These are phyloP conservation scores for Psittacula derbiana DNA, from an alignment of 2,797 vertebrate species.

Conservation along the genomic window DNA sequence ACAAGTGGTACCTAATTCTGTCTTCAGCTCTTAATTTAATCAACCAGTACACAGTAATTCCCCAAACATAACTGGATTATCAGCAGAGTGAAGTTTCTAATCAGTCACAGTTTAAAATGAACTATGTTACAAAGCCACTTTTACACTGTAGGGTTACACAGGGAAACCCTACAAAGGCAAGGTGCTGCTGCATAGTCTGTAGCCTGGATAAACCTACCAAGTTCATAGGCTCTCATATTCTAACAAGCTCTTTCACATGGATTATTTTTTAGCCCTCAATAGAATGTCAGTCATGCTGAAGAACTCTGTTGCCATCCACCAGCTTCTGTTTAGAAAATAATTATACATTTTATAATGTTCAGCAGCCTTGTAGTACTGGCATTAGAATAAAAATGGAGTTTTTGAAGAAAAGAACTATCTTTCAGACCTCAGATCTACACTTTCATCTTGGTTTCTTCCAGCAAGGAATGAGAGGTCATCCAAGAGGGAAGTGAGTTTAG, in stretches of 20 bases:
- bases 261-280: not conserved
- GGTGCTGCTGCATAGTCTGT: not conserved
- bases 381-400: not conserved
- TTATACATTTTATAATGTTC: not conserved
- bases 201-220: not conserved
- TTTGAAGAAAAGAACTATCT: not conserved
- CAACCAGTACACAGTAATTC: not conserved
- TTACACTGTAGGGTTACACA: not conserved
- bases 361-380: not conserved
- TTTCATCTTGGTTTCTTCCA: not conserved
- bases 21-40: slow-evolving; percentile 28
- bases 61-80: slow-evolving; percentile 18
- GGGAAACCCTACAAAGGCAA: not conserved
- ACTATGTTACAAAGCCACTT: not conserved
- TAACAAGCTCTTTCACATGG: not conserved
- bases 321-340: not conserved
- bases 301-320: not conserved
- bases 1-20: not conserved
- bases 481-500: not conserved
- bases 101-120: not conserved
- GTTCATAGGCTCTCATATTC: not conserved
- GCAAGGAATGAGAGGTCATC: not conserved
- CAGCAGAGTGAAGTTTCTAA: not conserved
- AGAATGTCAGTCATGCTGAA: not conserved
- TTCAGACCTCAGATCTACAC: not conserved